These are phyloP conservation scores for Abrostola triplasia DNA, from an alignment of 2,888 invertebrate species.

Conservation along the genomic window DNA sequence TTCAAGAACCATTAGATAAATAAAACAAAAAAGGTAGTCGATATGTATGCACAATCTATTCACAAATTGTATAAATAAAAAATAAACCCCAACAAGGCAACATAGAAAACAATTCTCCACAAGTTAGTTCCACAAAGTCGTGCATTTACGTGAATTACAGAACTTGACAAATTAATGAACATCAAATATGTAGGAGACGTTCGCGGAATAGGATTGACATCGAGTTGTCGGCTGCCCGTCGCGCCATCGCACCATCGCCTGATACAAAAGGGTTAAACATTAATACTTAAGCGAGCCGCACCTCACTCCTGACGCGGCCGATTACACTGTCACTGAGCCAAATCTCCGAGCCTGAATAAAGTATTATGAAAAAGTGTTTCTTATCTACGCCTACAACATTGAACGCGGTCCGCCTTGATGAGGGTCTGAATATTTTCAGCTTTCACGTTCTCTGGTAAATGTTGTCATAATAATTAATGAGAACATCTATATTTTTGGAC, in stretches of 20 bases:
- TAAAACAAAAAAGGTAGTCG: too few relatives aligned
- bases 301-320: slow-evolving; percentile 82
- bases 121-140: slow-evolving; percentile 36
- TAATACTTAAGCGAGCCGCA: slow-evolving; percentile 83
- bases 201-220: slow-evolving; percentile 79
- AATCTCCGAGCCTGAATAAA: slow-evolving; percentile 85
- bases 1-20: too few relatives aligned
- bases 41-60: background rate
- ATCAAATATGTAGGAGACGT: slow-evolving; percentile 81
- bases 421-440: slow-evolving; percentile 75
- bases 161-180: slow-evolving; percentile 84
- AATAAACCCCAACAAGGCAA: background rate
- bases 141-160: slow-evolving; percentile 55
- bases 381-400: slow-evolving; percentile 77
- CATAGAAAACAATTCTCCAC: slow-evolving; percentile 4
- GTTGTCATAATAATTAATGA: slow-evolving; percentile 4
- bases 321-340: slow-evolving; percentile 85
- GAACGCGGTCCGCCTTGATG: slow-evolving; percentile 72
- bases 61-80: background rate
- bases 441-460: slow-evolving; percentile 26
- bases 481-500: too few relatives aligned
- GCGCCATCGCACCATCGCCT: slow-evolving; percentile 64
- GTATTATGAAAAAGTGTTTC: slow-evolving; percentile 87
- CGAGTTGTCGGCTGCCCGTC: slow-evolving; percentile 76
- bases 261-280: slow-evolving; percentile 85